phyloP scores from a whole-genome alignment of 2,113 vertebrate species.

The Semnornis frantzii region DNA sequence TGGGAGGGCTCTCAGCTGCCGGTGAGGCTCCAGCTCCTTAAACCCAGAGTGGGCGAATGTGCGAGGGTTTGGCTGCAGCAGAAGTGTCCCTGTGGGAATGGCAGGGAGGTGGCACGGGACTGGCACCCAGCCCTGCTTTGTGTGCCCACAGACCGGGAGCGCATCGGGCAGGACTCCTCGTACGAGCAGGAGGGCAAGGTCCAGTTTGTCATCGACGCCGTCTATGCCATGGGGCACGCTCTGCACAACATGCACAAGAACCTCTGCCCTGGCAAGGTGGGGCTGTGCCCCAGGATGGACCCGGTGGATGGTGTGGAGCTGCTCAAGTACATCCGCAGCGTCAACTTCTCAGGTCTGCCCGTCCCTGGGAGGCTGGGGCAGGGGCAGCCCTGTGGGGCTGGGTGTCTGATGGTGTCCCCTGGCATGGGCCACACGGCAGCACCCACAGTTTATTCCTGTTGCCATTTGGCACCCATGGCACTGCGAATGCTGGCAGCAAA shows the following conservation, averaged over 20 bases:
- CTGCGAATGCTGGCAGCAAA: neutral
- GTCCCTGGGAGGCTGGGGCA: rapidly evolving
- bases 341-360: constrained; percentile 92
- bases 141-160: constrained; percentile 84
- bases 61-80: neutral
- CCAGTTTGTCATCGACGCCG: constrained; percentile 93
- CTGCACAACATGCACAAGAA: constrained; percentile 93
- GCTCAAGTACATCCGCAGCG: constrained; percentile 92
- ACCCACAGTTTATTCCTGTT: rapidly evolving
- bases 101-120: neutral
- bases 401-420: neutral
- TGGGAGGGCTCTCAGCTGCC: neutral
- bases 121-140: neutral
- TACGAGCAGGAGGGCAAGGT: constrained; percentile 98
- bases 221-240: constrained; percentile 93
- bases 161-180: constrained; percentile 90
- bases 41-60: rapidly evolving
- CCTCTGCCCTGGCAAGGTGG: constrained; percentile 89
- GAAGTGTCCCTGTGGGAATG: neutral
- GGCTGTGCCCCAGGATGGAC: constrained; percentile 91
- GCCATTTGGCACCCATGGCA: rapidly evolving
- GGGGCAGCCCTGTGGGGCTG: rapidly evolving
- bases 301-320: constrained; percentile 88
- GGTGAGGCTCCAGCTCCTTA: neutral
- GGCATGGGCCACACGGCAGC: rapidly evolving